phyloP scores from a whole-genome alignment of 2,888 invertebrate genomes.

The Heterodera filipjevi region DNA sequence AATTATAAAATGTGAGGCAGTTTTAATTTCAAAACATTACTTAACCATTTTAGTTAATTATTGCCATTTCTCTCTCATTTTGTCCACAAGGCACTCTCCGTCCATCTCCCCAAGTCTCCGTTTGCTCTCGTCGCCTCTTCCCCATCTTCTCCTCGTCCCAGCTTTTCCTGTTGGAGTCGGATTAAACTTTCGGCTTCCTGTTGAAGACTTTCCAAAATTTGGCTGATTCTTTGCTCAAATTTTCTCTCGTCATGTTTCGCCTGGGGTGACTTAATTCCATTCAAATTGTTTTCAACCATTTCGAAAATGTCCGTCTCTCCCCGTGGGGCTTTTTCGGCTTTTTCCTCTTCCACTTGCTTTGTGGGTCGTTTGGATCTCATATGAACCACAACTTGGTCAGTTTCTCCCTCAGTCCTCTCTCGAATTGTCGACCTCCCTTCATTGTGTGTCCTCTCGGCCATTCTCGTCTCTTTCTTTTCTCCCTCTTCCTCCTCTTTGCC shows the following conservation, averaged over 20 bases:
- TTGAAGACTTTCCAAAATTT: constrained; percentile 60
- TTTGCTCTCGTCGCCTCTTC: not conserved
- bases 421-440: not conserved
- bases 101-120: not conserved
- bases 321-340: not conserved
- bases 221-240: constrained; percentile 58
- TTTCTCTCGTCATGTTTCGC: constrained; percentile 25
- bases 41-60: not conserved
- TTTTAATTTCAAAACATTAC: not conserved
- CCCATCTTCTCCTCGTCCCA: constrained; percentile 11
- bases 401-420: not conserved
- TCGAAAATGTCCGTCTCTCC: not conserved
- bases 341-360: constrained; percentile 28
- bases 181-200: constrained; percentile 39
- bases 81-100: constrained; percentile 1
- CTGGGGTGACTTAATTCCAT: not conserved
- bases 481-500: constrained; percentile 17
- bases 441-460: not conserved
- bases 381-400: constrained; percentile 15
- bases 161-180: not conserved
- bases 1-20: not conserved
- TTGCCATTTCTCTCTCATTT: not conserved
- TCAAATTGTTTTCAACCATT: not conserved
- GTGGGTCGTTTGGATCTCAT: constrained; percentile 17
- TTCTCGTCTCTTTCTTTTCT: constrained; percentile 25